Conservation (phyloP, 2,797 vertebrate genomes). For the Vultur gryphus region DNA sequence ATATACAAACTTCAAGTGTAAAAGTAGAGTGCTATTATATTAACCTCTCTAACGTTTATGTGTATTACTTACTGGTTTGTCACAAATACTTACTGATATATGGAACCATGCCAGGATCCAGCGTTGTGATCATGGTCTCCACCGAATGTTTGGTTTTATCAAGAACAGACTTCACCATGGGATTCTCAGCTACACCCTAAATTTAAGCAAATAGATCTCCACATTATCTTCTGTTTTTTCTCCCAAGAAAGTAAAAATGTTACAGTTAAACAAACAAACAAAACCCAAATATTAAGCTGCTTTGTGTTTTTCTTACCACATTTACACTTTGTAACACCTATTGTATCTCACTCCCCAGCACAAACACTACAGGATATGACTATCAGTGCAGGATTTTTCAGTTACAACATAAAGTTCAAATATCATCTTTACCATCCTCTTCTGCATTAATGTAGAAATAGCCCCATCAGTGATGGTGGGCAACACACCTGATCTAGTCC, state of each 20-base stretch:
- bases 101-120: constrained; percentile 97
- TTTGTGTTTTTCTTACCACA: not conserved
- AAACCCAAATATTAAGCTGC: not conserved
- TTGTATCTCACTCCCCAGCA: not conserved
- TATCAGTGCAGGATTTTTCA: not conserved
- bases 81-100: constrained; percentile 88
- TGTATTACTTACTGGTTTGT: not conserved
- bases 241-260: not conserved
- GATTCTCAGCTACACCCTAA: constrained; percentile 93
- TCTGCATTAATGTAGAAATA: not conserved
- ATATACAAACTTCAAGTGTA: not conserved
- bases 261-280: not conserved
- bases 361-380: not conserved
- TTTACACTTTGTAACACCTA: not conserved
- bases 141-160: constrained; percentile 96
- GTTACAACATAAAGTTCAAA: not conserved
- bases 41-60: not conserved
- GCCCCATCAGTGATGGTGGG: too few species aligned
- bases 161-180: constrained; percentile 90
- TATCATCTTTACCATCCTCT: not conserved
- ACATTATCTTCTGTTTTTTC: not conserved
- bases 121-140: constrained; percentile 94
- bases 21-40: not conserved
- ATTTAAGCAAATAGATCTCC: not conserved
- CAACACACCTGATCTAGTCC: not conserved